A percentile compares a stretch with the other conserved stretches of the same genome.
These are phyloP conservation scores for Hypothenemus hampei DNA, from an alignment of 1,140 invertebrate genomes.

Conservation along the genomic window DNA sequence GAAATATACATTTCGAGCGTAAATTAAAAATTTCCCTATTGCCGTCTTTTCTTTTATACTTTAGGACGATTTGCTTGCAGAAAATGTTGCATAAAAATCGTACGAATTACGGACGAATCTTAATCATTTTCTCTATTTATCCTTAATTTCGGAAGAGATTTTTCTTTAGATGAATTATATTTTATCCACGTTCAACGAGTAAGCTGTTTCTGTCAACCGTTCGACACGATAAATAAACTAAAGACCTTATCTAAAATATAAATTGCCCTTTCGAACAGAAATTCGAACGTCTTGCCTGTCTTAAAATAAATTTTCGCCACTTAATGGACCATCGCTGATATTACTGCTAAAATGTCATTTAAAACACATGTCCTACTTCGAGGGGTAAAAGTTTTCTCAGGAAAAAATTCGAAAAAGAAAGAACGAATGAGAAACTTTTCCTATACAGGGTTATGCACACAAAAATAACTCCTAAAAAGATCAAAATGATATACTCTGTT, in stretches of 20 bases:
- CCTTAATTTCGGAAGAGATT: no score
- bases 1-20: slow-evolving; percentile 10
- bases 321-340: slow-evolving; percentile 20
- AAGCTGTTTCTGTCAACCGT: slow-evolving; percentile 14
- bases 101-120: no score
- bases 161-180: slow-evolving; percentile 10
- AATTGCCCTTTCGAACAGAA: slow-evolving; percentile 8
- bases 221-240: slow-evolving; percentile 13
- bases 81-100: no score
- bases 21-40: slow-evolving; percentile 8
- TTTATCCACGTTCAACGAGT: slow-evolving; percentile 5
- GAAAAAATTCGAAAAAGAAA: not conserved
- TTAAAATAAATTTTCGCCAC: slow-evolving; percentile 20
- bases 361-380: slow-evolving; percentile 19
- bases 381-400: not conserved
- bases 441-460: no score
- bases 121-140: no score
- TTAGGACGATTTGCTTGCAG: no score
- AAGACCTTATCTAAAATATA: slow-evolving; percentile 19
- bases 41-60: no score
- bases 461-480: no score
- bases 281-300: slow-evolving; percentile 10
- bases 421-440: no score
- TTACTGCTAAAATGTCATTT: slow-evolving; percentile 17
- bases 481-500: no score